Percentiles rank a stretch among this genome's conserved stretches.
Conservation (phyloP, 2,113 vertebrate genomes). For the Oreochromis aureus region DNA sequence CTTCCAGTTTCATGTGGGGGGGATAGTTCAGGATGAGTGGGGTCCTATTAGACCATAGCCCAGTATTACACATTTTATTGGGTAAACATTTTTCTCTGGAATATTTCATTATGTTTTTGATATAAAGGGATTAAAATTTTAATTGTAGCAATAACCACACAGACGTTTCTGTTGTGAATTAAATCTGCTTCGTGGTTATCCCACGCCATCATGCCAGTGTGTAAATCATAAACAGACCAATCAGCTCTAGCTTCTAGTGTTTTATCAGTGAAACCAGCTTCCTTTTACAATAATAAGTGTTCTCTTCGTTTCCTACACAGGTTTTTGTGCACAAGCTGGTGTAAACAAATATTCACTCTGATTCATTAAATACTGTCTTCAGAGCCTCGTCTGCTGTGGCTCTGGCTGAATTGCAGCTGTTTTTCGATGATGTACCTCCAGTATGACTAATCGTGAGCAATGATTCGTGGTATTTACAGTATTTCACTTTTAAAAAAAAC, state of each 20-base stretch:
- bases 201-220: background rate
- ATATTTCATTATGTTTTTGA: accelerated
- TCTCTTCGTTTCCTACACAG: background rate
- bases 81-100: background rate
- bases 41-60: background rate
- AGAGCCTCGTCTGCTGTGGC: background rate
- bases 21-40: background rate
- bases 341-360: background rate
- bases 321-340: background rate
- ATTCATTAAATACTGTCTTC: background rate
- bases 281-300: background rate
- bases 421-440: background rate
- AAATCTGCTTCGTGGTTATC: background rate
- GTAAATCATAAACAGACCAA: accelerated
- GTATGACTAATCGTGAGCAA: background rate
- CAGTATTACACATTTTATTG: background rate
- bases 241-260: background rate
- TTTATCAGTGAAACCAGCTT: background rate
- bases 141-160: background rate
- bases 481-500: background rate
- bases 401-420: background rate
- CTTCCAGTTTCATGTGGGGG: background rate
- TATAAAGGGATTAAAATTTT: background rate
- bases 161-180: background rate
- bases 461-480: background rate